phyloP scores from a whole-genome alignment of 2,888 invertebrate species.

The Artemia sinica region DNA sequence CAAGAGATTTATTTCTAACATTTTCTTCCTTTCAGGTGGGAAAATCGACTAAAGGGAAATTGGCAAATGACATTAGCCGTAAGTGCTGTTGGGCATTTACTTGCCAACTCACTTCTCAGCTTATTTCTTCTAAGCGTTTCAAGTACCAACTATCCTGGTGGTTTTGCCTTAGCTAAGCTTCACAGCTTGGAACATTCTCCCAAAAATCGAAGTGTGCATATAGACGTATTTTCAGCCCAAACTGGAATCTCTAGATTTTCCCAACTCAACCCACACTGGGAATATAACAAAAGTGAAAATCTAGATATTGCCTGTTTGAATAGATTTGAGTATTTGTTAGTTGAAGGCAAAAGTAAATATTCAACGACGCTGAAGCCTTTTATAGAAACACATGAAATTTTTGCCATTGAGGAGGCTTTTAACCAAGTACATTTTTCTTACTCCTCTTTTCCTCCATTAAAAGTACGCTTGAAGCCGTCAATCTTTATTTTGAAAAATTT shows the following conservation, averaged over 20 bases:
- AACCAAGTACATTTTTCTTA: conserved; percentile 63
- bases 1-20: background rate
- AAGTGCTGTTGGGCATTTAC: conserved; percentile 47
- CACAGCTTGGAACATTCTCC: conserved; percentile 50
- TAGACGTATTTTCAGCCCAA: conserved; percentile 79
- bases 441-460: conserved; percentile 54
- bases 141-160: conserved; percentile 89
- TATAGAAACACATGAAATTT: conserved; percentile 49
- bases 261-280: conserved; percentile 62
- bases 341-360: conserved; percentile 66
- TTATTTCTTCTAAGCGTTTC: conserved; percentile 64
- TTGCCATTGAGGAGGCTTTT: conserved; percentile 63
- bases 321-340: conserved; percentile 55
- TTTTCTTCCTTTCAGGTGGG: conserved; percentile 46
- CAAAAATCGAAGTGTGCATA: conserved; percentile 49
- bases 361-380: conserved; percentile 52
- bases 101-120: conserved; percentile 58
- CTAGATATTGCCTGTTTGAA: conserved; percentile 47
- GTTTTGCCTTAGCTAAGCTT: conserved; percentile 59
- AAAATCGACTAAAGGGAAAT: conserved; percentile 54
- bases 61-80: conserved; percentile 51
- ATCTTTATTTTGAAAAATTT: conserved; percentile 51
- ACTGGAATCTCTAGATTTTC: conserved; percentile 88
- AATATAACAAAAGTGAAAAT: conserved; percentile 65
- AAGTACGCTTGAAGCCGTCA: conserved; percentile 49